Evolutionary conservation across 1,140 invertebrate genomes (phyloP), one percentile per base, ranked within the genome.

Genomic region (Augochlora pura): DNA sequence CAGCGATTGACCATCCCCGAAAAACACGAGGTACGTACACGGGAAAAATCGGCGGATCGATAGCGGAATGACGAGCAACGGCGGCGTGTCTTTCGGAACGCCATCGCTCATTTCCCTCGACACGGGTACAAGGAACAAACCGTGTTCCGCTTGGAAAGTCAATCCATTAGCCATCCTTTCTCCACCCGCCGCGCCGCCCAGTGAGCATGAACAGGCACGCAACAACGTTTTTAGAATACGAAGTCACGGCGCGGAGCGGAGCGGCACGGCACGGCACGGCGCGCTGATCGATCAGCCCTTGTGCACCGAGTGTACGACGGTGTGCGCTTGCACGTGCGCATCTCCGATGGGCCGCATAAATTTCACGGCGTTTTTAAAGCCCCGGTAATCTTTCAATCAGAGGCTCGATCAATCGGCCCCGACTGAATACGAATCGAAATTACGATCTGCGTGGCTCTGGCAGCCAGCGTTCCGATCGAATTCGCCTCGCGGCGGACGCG

Each of bases 331-430:
- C 5, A 74, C 16, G 21, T 1, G 23, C 32, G 14, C 7, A 10
- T 25, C n/a, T 27, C 12, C 39, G 42, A 27, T 10, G 52, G 66
- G 12, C 4, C n/a, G 49, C 49, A 66, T 84, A 76, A 83, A 84
- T 84, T 80, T 71, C 57, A 16, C 14, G 23, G 32, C 18, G 49
- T 46, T 82, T 73, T 72, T 54, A 68, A 64, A 76, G 32, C 42
- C 42, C 23, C 57, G n/a, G 23, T 73, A 67, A 74, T 83, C 81
- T 71, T 66, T 46, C 70, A 14, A 75, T 66, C 52, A 8, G 23
- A 72, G 39, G 27, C 42, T 32, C 38, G 12, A 83, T 70, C 81
- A 9, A 39, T 70, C 60, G 42, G 25, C 21, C 49, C 49, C 62
- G 38, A 39, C 6, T 23, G 49, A 52, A 27, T 59, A 52, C 75